Evolutionary conservation across 2,888 invertebrate genomes (phyloP).

Genomic region (Adelognathus sp.): DNA sequence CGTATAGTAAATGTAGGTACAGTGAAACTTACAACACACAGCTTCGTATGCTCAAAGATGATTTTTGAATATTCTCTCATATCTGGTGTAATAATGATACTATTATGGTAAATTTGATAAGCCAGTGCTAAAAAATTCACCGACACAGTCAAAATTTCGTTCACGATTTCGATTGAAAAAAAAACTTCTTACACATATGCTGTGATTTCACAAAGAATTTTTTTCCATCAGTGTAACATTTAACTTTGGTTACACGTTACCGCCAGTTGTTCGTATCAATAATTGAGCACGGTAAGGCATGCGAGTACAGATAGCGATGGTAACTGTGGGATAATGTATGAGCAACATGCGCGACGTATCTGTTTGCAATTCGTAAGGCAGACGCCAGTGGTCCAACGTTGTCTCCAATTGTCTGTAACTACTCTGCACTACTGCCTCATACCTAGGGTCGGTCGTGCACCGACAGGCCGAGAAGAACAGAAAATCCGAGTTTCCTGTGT

Average conservation of each 20-base stretch:
- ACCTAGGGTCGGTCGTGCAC: conserved; percentile 53
- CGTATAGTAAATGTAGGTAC: too few species aligned
- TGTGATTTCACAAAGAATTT: too few species aligned
- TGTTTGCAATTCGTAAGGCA: conserved; percentile 50
- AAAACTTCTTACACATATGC: too few species aligned
- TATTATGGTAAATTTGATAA: too few species aligned
- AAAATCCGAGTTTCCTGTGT: conserved; percentile 18
- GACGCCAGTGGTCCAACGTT: conserved; percentile 46
- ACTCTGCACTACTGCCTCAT: conserved; percentile 41
- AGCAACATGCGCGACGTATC: conserved; percentile 45
- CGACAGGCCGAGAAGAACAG: conserved; percentile 20
- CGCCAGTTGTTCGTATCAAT: conserved; percentile 26
- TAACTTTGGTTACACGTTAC: conserved; percentile 8
- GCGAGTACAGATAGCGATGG: background rate
- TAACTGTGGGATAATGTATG: conserved; percentile 45
- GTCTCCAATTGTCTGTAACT: conserved; percentile 56
- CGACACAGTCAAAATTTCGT: too few species aligned
- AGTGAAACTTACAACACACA: too few species aligned
- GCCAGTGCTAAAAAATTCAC: too few species aligned
- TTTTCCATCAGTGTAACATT: too few species aligned
- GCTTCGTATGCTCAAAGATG: too few species aligned
- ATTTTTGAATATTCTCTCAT: too few species aligned
- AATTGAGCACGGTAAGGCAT: conserved; percentile 23
- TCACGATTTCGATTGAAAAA: too few species aligned
- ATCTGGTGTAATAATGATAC: too few species aligned